phyloP scores from a whole-genome alignment of 2,888 invertebrate species.

The Acanthosepion esculentum region DNA sequence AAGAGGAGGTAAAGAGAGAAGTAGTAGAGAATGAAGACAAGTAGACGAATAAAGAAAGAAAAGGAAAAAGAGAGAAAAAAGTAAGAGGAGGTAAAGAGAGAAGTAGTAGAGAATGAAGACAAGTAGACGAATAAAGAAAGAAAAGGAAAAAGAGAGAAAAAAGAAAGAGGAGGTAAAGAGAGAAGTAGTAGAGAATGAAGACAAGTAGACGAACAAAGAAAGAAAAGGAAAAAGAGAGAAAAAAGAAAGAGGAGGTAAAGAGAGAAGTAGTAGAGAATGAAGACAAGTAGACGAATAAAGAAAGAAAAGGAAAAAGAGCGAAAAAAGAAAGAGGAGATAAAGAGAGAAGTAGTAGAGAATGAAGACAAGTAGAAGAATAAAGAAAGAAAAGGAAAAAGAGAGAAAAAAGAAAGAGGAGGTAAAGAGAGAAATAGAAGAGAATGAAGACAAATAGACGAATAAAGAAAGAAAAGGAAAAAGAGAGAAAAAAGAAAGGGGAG shows the following conservation, averaged over 20 bases:
- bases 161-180: not conserved
- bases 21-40: not conserved
- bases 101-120: not conserved
- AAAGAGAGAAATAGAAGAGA: not conserved
- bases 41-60: not conserved
- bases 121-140: not conserved
- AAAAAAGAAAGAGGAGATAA: not conserved
- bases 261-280: not conserved
- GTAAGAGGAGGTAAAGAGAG: not conserved
- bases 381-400: not conserved
- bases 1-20: not conserved
- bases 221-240: not conserved
- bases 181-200: not conserved
- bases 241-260: not conserved
- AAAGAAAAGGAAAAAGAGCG: not conserved
- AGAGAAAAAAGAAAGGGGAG: not conserved
- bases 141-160: not conserved
- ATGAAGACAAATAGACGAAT: not conserved
- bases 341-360: not conserved
- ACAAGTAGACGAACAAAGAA: not conserved
- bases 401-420: not conserved
- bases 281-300: not conserved
- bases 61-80: not conserved
- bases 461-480: not conserved
- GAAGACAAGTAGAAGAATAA: not conserved